These are phyloP conservation scores for Tapirus terrestris DNA, from an alignment of 2,113 vertebrate genomes.

Conservation along the genomic window DNA sequence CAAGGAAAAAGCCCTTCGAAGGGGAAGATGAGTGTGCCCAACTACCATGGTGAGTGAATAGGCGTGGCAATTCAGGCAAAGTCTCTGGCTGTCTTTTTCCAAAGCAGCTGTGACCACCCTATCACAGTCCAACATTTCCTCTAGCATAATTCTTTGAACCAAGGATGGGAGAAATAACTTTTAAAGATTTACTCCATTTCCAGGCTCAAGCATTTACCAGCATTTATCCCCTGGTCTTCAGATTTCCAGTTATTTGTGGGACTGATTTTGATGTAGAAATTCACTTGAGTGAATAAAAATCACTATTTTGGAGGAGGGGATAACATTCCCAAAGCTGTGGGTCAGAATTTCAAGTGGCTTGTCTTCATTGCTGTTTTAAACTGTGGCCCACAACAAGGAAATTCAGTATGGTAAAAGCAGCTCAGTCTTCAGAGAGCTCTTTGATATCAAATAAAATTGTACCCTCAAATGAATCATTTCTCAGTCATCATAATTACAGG, in stretches of 20 bases:
- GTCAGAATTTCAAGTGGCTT: constrained; percentile 46
- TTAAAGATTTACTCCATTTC: constrained; percentile 52
- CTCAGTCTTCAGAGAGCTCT: constrained; percentile 31
- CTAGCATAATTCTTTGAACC: constrained; percentile 1
- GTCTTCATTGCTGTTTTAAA: constrained; percentile 49
- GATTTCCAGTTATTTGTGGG: constrained; percentile 23
- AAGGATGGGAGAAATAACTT: constrained; percentile 24
- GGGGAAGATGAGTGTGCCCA: constrained; percentile 24
- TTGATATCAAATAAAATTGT: background rate
- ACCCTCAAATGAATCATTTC: constrained; percentile 46
- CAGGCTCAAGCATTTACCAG: constrained; percentile 35
- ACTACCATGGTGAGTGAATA: background rate
- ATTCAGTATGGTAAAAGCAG: background rate
- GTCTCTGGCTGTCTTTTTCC: constrained; percentile 25
- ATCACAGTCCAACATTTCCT: constrained; percentile 15
- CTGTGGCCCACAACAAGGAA: constrained; percentile 45
- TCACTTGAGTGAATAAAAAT: constrained; percentile 53
- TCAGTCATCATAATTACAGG: background rate
- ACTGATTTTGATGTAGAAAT: background rate
- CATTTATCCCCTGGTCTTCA: constrained; percentile 52
- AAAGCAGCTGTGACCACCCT: constrained; percentile 46
- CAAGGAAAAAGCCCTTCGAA: constrained; percentile 48
- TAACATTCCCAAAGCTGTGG: constrained; percentile 8
- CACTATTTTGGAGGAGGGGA: background rate
- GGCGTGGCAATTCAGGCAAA: background rate